Evolutionary conservation across 1,140 invertebrate species (phyloP), one percentile per base, ranked within the genome.

Genomic region (Papilio xuthus): DNA sequence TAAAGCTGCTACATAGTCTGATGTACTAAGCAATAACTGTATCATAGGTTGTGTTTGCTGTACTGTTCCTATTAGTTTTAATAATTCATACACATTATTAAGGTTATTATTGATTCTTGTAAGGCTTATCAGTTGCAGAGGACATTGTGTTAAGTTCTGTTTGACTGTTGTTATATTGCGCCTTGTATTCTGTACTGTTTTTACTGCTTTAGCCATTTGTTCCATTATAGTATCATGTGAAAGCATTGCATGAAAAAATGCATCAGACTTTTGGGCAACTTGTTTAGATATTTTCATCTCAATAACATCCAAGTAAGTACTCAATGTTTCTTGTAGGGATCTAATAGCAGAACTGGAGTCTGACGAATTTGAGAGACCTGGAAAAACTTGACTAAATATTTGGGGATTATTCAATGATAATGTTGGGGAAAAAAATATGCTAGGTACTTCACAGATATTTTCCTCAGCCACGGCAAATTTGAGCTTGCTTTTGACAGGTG

Each of bases 1-100:
- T 56, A 99, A 94, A 1, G 99, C 99, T 41, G 98, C 98, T 44
- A 99, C 98, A 95, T 99, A 99, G 94, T 99, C 99, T 81, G 98
- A 98, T 9, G 98, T 98, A 76, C 98, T 98, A 20, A 99, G 94
- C 13, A 99, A 94, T 60, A 98, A 95, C 90, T 99, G 99, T 86
- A 99, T 97, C 88, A 98, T 99, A 4, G 98, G 97, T 92, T 99
- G 99, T 69, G 99, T 99, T 95, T 99, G 98, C 91, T 99, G 97
- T 8, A 99, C 98, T 1, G 98, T 99, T 37, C 97, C 96, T 97
- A 99, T 99, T 72, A 99, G 93, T 91, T 98, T 98, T 26, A 99
- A 94, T 94, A 98, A 96, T 82, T 97, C 96, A 85, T 96, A 92
- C 1, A 96, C 95, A 81, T 95, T 86, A 60, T 94, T 92, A 44